Base-by-base conservation (phyloP, 1,140 invertebrate species). In the Drosophila fuyamai region DNA sequence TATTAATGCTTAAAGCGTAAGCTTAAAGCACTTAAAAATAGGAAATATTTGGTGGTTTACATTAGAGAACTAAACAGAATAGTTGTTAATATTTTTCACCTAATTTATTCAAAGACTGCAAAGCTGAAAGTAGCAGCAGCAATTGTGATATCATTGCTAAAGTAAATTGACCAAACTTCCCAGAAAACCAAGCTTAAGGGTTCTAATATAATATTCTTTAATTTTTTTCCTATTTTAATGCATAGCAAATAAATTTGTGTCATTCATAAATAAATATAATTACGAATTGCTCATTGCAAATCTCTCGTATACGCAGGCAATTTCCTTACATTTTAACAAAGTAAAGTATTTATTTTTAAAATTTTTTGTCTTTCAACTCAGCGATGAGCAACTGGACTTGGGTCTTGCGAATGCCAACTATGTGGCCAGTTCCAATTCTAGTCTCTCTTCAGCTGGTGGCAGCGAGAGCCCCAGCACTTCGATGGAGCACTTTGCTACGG, bases 381-480 rank as follows among this genome's bases (percentile, higher is more conserved):
- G 92, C 57, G 92, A 92, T 79, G 92, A 92, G 23, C 90, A 92
- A 85, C 40, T 76, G 18, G 91, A 92, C 41, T 55, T 92, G 77
- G 88, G 80, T 44, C 77, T 91, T 36, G 89, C 88, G 38, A 91
- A 92, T 76, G 77, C 86, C 56, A 92, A 90, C 73, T 88, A 81
- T 67, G 89, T 89, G 51, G 85, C 80, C 74, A 92, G 91, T 70
- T 92, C 92, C 44, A 90, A 86, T 89, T 92, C 92, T 91, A 92
- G 92, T 92, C 85, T 94, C 53, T 92, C 94, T 55, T 94, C 94
- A 13, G 94, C 93, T 63, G 92, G 93, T 63, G 94, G 93, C 54
- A 88, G 94, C 72, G 94, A 94, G 65, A 94, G 94, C 83, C 93
- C 93, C 29, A 94, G 93, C 72, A 94, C 93, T 12, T 94, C 94